These are phyloP conservation scores for Helicorthomorpha holstii DNA, from an alignment of 1,140 invertebrate genomes.

Conservation along the genomic window DNA sequence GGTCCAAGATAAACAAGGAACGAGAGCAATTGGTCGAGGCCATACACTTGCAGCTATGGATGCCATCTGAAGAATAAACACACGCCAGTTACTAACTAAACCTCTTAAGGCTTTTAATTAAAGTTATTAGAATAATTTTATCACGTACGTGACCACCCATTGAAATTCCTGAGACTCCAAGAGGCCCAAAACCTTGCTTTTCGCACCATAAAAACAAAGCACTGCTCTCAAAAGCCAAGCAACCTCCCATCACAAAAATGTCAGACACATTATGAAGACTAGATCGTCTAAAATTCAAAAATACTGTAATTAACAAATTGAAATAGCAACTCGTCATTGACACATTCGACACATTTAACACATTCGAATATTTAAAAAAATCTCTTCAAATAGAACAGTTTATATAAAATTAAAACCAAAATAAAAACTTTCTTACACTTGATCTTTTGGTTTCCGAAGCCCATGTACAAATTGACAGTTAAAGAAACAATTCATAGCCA, in stretches of 20 bases:
- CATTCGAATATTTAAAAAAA: not conserved
- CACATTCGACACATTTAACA: no score
- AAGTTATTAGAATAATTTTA: no score
- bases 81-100: not conserved
- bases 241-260: slow-evolving; percentile 98
- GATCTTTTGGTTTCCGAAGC: slow-evolving; percentile 71
- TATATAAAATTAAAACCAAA: slow-evolving; percentile 1
- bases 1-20: slow-evolving; percentile 93
- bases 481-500: not conserved
- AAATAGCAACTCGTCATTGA: slow-evolving; percentile 1
- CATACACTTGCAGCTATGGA: slow-evolving; percentile 86
- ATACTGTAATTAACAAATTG: slow-evolving; percentile 5
- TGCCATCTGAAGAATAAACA: slow-evolving; percentile 61
- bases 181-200: slow-evolving; percentile 59
- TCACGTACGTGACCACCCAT: slow-evolving; percentile 95
- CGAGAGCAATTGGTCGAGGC: slow-evolving; percentile 75
- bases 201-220: slow-evolving; percentile 89
- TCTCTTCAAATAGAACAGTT: not conserved
- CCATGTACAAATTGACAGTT: slow-evolving; percentile 33
- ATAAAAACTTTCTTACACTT: slow-evolving; percentile 47
- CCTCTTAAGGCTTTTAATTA: no score
- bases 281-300: slow-evolving; percentile 49
- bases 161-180: slow-evolving; percentile 91
- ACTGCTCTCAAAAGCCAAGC: slow-evolving; percentile 81
- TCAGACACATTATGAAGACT: slow-evolving; percentile 89